A percentile compares a stretch with the other conserved stretches of the same genome.
These are phyloP conservation scores for Oreamnos americanus DNA, from an alignment of 2,113 vertebrate genomes.

Conservation along the genomic window DNA sequence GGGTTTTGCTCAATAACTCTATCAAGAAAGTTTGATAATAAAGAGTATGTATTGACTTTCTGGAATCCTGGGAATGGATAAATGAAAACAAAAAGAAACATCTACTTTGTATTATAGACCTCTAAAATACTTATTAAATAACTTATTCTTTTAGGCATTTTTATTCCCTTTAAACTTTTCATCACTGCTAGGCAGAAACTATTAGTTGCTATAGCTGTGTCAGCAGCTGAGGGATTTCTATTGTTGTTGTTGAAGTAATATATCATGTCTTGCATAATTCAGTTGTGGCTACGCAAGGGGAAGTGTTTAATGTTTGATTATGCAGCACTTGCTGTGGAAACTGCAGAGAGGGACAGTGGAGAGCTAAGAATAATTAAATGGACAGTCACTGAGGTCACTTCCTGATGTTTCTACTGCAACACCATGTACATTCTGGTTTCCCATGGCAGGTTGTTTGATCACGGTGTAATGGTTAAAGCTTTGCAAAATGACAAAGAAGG, in stretches of 20 bases:
- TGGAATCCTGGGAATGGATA: slow-evolving; percentile 2
- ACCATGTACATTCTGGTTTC: not conserved
- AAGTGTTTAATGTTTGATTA: not conserved
- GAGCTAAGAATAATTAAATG: slow-evolving; percentile 8
- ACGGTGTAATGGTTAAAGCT: slow-evolving; percentile 5
- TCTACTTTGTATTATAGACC: not conserved
- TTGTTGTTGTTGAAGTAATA: not conserved
- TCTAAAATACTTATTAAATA: slow-evolving; percentile 41
- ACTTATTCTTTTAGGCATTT: not conserved
- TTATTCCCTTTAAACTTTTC: slow-evolving; percentile 27
- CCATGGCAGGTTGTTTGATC: not conserved
- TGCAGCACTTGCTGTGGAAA: not conserved
- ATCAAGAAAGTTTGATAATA: slow-evolving; percentile 7
- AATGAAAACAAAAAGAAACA: slow-evolving; percentile 41
- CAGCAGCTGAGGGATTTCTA: not conserved
- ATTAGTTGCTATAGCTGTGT: not conserved
- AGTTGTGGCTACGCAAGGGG: not conserved
- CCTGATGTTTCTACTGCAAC: not conserved
- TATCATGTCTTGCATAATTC: not conserved
- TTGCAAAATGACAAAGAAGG: slow-evolving; percentile 36
- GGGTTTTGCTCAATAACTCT: not conserved
- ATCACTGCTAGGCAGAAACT: not conserved
- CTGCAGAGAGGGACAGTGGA: not conserved
- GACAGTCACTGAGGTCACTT: not conserved
- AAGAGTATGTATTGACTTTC: slow-evolving; percentile 14